Conservation (phyloP, 2,797 vertebrate genomes). For the Typhlichthys eigenmanni region DNA sequence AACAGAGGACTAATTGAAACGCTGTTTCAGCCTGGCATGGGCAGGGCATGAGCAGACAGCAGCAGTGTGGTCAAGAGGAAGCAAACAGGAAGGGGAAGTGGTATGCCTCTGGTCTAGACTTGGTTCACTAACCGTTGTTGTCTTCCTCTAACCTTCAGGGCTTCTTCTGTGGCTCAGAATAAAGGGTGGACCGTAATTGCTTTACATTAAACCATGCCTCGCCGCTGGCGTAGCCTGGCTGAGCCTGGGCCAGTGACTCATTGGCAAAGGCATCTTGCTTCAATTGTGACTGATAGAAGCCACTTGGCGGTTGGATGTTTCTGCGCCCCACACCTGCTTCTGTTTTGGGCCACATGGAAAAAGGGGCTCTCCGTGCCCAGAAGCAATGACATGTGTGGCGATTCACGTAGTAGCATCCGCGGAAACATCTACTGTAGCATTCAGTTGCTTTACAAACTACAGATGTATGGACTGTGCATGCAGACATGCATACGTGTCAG, state of each 20-base stretch:
- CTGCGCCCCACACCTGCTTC: slow-evolving; percentile 65
- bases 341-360: slow-evolving; percentile 49
- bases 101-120: slow-evolving; percentile 57
- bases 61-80: slow-evolving; percentile 64
- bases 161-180: slow-evolving; percentile 37
- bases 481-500: slow-evolving; percentile 19
- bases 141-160: slow-evolving; percentile 57
- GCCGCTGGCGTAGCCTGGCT: slow-evolving; percentile 21
- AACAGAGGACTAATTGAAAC: slow-evolving; percentile 27
- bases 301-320: slow-evolving; percentile 50
- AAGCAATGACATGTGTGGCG: slow-evolving; percentile 23
- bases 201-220: slow-evolving; percentile 47
- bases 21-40: slow-evolving; percentile 40
- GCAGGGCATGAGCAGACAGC: slow-evolving; percentile 31
- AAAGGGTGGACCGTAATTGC: slow-evolving; percentile 52
- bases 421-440: slow-evolving; percentile 44
- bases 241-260: slow-evolving; percentile 46
- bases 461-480: slow-evolving; percentile 20
- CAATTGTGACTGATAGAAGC: slow-evolving; percentile 51
- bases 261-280: slow-evolving; percentile 59
- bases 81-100: slow-evolving; percentile 76
- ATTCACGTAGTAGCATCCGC: slow-evolving; percentile 32
- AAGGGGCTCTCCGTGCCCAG: slow-evolving; percentile 29
- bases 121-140: slow-evolving; percentile 18
- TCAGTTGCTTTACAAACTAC: slow-evolving; percentile 28